Evolutionary conservation across 1,140 invertebrate species (phyloP).

Genomic region (Monochamus saltuarius): DNA sequence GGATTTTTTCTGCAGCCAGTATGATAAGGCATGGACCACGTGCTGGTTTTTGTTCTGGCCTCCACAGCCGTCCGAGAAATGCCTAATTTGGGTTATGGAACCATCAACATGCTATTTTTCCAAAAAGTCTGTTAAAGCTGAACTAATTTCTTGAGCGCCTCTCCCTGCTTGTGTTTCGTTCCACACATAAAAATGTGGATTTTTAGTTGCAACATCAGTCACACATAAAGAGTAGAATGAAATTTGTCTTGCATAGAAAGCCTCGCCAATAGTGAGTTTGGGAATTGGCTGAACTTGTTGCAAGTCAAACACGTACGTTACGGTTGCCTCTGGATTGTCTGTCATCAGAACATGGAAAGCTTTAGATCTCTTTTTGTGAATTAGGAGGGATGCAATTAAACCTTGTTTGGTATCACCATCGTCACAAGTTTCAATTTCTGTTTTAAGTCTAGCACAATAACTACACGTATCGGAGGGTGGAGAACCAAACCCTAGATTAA

Average conservation of each 20-base stretch:
- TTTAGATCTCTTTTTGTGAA: conserved; percentile 10
- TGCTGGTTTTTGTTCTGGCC: too few relatives aligned
- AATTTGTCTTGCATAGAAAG: too few relatives aligned
- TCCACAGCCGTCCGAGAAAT: conserved; percentile 39
- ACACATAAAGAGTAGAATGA: conserved; percentile 24
- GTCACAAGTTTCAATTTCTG: conserved; percentile 1
- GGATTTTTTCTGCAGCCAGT: conserved; percentile 1
- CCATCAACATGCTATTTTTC: not conserved
- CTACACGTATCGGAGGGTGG: conserved; percentile 13
- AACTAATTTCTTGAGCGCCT: conserved; percentile 20
- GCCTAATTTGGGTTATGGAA: not conserved
- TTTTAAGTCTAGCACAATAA: too few relatives aligned
- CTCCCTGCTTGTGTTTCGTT: conserved; percentile 17
- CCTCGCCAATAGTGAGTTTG: too few relatives aligned
- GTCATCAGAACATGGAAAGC: conserved; percentile 7
- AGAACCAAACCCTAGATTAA: conserved; percentile 16
- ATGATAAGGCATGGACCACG: not conserved
- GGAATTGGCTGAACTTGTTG: conserved; percentile 38
- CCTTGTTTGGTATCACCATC: not conserved
- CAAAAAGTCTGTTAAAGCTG: conserved; percentile 19
- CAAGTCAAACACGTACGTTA: conserved; percentile 28
- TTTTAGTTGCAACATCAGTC: conserved; percentile 3
- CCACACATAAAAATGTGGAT: conserved; percentile 23
- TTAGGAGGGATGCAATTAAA: not conserved
- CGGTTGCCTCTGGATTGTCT: not conserved